Percentiles rank a stretch among this genome's conserved stretches.
Evolutionary conservation across 2,113 vertebrate species (phyloP).

Genomic region (Neotoma lepida): DNA sequence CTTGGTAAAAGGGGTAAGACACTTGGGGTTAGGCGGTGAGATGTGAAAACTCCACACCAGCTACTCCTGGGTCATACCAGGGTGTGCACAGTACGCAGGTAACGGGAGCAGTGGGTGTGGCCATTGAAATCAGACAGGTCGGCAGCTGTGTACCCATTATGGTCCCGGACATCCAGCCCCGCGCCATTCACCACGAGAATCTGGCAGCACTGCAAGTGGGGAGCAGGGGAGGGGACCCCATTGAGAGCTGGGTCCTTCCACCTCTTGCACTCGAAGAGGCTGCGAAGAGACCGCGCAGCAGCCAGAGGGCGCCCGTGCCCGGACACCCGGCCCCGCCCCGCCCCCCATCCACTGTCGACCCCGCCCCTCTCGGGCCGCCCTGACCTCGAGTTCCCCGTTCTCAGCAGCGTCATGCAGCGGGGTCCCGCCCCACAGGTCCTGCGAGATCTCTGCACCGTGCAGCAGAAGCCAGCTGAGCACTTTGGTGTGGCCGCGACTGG

Average conservation of each 20-base stretch:
- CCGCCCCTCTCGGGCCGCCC: slow-evolving; percentile 15
- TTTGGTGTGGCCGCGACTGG: slow-evolving; percentile 95
- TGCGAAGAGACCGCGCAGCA: background rate
- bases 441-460: slow-evolving; percentile 94
- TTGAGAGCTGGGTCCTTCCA: background rate
- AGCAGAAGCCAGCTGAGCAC: slow-evolving; percentile 98
- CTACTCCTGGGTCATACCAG: slow-evolving; percentile 86
- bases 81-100: slow-evolving; percentile 95
- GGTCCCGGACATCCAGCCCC: slow-evolving; percentile 91
- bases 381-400: slow-evolving; percentile 96
- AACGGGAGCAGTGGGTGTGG: slow-evolving; percentile 95
- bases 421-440: slow-evolving; percentile 93
- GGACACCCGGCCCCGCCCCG: background rate
- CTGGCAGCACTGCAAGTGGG: slow-evolving; percentile 93
- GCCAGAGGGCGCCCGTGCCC: background rate
- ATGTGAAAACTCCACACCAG: background rate
- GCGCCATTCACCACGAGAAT: slow-evolving; percentile 97
- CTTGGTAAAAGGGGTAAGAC: background rate
- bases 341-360: background rate
- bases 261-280: accelerated
- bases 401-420: slow-evolving; percentile 96
- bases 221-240: background rate
- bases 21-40: accelerated
- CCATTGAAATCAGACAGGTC: slow-evolving; percentile 96
- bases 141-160: slow-evolving; percentile 93